These are phyloP conservation scores for Stenurella melanura DNA, from an alignment of 2,888 invertebrate genomes.

Conservation along the genomic window DNA sequence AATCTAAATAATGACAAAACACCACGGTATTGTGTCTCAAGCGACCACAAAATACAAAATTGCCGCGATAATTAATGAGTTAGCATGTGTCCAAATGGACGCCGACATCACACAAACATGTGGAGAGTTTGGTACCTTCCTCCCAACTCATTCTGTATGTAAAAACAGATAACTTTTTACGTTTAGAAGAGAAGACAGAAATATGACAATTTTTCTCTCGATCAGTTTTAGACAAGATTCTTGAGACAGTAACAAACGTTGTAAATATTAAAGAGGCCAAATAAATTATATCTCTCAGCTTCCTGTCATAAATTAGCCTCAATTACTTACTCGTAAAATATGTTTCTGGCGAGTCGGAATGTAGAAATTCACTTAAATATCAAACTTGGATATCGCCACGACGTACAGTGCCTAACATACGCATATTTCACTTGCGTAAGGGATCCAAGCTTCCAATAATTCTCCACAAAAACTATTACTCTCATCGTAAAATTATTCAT, in stretches of 20 bases:
- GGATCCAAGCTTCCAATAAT: neutral
- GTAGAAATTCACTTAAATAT: neutral
- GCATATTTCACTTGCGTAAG: neutral
- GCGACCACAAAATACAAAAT: no score
- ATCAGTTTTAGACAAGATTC: neutral
- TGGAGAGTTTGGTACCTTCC: no score
- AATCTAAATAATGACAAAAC: no score
- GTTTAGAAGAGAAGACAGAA: no score
- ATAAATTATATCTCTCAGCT: neutral
- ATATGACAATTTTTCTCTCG: no score
- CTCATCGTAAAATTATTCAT: neutral
- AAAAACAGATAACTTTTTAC: no score
- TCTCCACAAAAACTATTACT: conserved; percentile 1
- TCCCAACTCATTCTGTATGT: no score
- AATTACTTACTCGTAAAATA: neutral
- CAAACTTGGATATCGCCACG: neutral
- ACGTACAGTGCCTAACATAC: neutral
- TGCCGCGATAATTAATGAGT: no score
- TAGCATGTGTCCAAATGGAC: no score
- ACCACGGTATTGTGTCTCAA: no score
- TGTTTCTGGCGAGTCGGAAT: neutral
- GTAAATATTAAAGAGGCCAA: neutral
- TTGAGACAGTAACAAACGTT: neutral
- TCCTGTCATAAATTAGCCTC: conserved; percentile 2
- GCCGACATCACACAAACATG: no score